Percentiles rank a stretch among this genome's conserved stretches.
phyloP scores from a whole-genome alignment of 2,888 invertebrate genomes.

The Pecten maximus region DNA sequence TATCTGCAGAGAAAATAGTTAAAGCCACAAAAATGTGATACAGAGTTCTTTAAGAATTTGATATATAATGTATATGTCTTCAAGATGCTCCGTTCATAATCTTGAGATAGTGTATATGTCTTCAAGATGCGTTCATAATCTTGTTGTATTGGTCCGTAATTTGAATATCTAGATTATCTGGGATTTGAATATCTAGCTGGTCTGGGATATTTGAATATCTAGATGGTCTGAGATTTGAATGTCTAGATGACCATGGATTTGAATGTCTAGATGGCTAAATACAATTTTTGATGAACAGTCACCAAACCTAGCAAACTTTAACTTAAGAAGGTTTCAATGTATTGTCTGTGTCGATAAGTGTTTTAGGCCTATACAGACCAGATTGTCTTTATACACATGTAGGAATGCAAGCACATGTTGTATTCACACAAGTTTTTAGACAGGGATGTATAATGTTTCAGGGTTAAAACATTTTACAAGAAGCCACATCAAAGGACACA shows the following conservation, averaged over 20 bases:
- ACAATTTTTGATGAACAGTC: background rate
- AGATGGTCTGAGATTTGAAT: no score
- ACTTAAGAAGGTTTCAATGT: no score
- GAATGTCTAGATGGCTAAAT: background rate
- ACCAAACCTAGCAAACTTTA: background rate
- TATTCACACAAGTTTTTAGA: background rate
- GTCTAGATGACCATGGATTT: background rate
- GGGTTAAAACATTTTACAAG: background rate
- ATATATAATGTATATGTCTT: no score
- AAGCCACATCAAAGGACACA: conserved; percentile 7
- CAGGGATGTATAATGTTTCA: background rate
- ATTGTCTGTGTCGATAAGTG: no score
- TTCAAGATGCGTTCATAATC: no score
- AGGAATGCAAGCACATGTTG: background rate
- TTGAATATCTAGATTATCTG: no score
- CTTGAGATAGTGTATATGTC: no score
- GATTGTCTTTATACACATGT: background rate
- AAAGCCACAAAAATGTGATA: background rate
- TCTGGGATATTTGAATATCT: no score
- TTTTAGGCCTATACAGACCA: background rate
- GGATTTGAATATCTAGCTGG: no score
- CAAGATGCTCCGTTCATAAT: no score
- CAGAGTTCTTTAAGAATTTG: no score
- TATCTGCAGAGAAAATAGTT: background rate
- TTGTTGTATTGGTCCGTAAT: no score